Evolutionary conservation across 2,888 invertebrate species (phyloP), one percentile per base, ranked within the genome.

Genomic region (Platycheirus rosarum): DNA sequence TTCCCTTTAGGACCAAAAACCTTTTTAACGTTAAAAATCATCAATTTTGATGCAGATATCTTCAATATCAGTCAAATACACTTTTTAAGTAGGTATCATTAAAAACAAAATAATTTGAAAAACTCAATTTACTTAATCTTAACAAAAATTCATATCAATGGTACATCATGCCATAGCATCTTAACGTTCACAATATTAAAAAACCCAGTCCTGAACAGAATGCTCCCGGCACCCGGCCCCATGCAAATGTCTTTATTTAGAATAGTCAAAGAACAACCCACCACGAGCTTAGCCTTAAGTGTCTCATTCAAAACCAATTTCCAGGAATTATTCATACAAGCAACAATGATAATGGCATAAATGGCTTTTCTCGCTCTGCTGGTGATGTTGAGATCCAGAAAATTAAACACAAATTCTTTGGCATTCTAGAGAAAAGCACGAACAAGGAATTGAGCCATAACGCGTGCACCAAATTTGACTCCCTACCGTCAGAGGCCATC

Each of bases 351-450:
- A 42, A 42, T 16, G 13, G 66, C 26, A 65, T n/a, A 42, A 14
- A 14, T 23, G n/a, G 23, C 48, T 20, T 35, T 7, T 35, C 14
- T 29, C 35, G 35, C 35, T 63, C 11, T 23, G 63, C 16, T 35
- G 66, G 35, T 55, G 32, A 51, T 35, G 66, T 26, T 55, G 32
- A 51, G 65, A 71, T 65, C 57, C 35, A 49, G 23, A 37, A 60
- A 70, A 49, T 23, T 55, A 65, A 42, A 26, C 23, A 65, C 49
- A 57, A 70, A 8, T 71, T 71, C 57, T 65, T 71, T 49, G 4
- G 62, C 44, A 49, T 71, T 77, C 42, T 40, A 20, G 48, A 11
- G 18, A 5, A n/a, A 5, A 5, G 7, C 13, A 26, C 23, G 13
- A 8, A 23, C 13, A 48, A 48, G 46, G 26, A 23, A 23, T 16